Percentiles rank a stretch among this genome's conserved stretches.
Conservation (phyloP, 2,113 vertebrate genomes). For the Bagarius yarrelli region DNA sequence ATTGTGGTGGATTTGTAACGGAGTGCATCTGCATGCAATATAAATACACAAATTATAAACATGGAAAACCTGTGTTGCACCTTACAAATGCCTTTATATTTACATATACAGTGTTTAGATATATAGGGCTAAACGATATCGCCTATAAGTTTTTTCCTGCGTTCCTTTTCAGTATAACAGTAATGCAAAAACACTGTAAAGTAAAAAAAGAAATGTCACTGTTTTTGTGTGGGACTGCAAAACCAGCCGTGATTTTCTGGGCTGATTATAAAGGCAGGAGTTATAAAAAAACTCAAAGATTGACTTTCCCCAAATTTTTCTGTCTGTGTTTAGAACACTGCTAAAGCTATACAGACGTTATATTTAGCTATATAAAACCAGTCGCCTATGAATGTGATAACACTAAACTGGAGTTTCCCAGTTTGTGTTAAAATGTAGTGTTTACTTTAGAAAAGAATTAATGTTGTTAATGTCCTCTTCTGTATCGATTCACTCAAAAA, state of each 20-base stretch:
- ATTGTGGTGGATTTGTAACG: no score
- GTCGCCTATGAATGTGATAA: not conserved
- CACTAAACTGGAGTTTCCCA: not conserved
- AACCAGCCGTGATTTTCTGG: not conserved
- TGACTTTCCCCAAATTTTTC: no score
- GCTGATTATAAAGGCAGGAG: constrained; percentile 1
- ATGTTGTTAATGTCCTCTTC: not conserved
- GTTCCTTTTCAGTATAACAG: no score
- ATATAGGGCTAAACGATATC: no score
- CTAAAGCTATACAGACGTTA: not conserved
- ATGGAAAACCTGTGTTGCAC: no score
- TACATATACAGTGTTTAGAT: no score
- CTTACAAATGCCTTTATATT: no score
- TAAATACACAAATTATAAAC: no score
- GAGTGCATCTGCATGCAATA: no score
- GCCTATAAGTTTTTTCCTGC: no score
- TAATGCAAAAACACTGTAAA: no score
- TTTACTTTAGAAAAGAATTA: not conserved
- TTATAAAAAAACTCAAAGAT: no score
- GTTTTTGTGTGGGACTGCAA: not conserved
- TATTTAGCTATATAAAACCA: not conserved
- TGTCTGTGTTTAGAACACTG: not conserved
- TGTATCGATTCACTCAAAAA: not conserved
- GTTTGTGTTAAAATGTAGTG: not conserved
- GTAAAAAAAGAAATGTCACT: constrained; percentile 22